phyloP scores from a whole-genome alignment of 2,797 vertebrate genomes.

The Anisognathus igniventris region DNA sequence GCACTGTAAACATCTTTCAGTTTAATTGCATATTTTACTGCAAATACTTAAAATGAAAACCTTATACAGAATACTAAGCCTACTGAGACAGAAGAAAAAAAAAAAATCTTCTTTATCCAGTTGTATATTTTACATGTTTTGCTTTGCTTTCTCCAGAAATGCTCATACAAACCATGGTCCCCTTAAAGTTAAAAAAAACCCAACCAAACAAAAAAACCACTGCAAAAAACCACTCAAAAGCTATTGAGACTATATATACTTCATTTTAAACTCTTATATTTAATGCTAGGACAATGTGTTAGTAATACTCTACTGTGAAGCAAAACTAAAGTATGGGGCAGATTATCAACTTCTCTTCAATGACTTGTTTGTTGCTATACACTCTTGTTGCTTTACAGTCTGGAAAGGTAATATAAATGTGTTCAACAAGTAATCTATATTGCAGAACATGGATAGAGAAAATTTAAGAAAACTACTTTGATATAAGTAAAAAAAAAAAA shows the following conservation, averaged over 20 bases:
- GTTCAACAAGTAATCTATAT: not conserved
- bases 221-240: not conserved
- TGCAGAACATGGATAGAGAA: not conserved
- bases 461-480: not conserved
- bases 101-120: not conserved
- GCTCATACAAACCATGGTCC: rapidly evolving
- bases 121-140: not conserved
- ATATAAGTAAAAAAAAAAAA: not conserved
- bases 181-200: not conserved
- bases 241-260: not conserved
- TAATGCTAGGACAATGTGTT: not conserved
- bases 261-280: not conserved
- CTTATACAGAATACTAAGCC: not conserved
- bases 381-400: not conserved
- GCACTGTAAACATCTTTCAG: not conserved
- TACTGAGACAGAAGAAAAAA: not conserved
- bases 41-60: not conserved
- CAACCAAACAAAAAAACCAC: not conserved
- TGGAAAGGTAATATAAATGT: not conserved
- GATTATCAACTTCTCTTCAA: not conserved
- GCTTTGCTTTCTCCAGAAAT: not conserved
- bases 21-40: not conserved
- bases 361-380: not conserved
- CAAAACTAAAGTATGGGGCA: not conserved
- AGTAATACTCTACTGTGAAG: not conserved